These are phyloP conservation scores for Drosophila putrida DNA, from an alignment of 2,888 invertebrate genomes.

Conservation along the genomic window DNA sequence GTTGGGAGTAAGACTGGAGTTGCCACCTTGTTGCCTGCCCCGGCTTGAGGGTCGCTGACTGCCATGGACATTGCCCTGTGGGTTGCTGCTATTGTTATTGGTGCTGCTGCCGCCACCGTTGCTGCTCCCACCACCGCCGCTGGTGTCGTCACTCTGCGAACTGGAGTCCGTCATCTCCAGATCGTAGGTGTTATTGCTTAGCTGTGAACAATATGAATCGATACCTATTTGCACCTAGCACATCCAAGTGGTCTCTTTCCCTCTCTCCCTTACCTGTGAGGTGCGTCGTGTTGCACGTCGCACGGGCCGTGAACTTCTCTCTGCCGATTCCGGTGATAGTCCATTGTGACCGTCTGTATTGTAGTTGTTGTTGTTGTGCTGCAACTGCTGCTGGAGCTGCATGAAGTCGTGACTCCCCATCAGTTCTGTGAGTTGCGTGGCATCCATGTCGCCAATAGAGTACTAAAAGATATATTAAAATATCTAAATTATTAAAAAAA, in stretches of 20 bases:
- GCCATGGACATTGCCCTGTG: slow-evolving; percentile 36
- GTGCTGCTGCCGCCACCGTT: slow-evolving; percentile 82
- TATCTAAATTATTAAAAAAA: neutral
- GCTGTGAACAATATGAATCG: slow-evolving; percentile 52
- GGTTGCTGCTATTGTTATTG: slow-evolving; percentile 61
- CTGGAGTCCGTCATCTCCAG: slow-evolving; percentile 86
- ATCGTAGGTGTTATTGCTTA: slow-evolving; percentile 84
- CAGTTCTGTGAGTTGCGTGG: slow-evolving; percentile 76
- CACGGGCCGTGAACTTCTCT: slow-evolving; percentile 81
- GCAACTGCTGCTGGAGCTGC: slow-evolving; percentile 76
- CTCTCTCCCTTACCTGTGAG: slow-evolving; percentile 75
- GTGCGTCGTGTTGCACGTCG: slow-evolving; percentile 82
- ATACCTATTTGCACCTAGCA: neutral
- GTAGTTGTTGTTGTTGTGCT: slow-evolving; percentile 75
- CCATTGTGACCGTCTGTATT: slow-evolving; percentile 72
- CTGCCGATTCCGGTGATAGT: slow-evolving; percentile 76
- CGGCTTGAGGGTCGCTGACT: slow-evolving; percentile 77
- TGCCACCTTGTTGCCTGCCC: slow-evolving; percentile 68
- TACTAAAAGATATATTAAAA: slow-evolving; percentile 21
- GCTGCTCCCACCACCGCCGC: slow-evolving; percentile 85
- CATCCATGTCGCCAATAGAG: slow-evolving; percentile 66
- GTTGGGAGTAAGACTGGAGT: slow-evolving; percentile 25
- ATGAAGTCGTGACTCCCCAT: slow-evolving; percentile 79
- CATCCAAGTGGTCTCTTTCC: neutral
- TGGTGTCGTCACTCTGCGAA: slow-evolving; percentile 85